Conservation (phyloP, 2,888 invertebrate genomes). For the Melinaea marsaeus region DNA sequence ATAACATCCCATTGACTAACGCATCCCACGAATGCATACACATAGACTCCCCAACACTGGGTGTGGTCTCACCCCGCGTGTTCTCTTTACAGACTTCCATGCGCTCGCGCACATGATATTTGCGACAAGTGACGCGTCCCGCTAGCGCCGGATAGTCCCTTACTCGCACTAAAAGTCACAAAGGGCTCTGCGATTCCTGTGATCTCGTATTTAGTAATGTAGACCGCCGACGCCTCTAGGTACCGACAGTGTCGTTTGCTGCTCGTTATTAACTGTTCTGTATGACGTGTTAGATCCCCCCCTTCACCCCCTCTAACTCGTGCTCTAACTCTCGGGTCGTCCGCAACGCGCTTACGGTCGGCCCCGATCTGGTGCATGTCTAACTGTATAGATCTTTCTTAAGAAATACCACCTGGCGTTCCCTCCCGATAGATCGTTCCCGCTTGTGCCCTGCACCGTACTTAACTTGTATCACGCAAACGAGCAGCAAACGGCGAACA, state of each 20-base stretch:
- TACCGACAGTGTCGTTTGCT: constrained; percentile 75
- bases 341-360: constrained; percentile 39
- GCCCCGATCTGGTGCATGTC: constrained; percentile 61
- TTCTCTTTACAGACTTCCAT: constrained; percentile 86
- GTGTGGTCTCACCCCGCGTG: constrained; percentile 54
- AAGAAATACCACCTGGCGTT: constrained; percentile 70
- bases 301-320: constrained; percentile 44
- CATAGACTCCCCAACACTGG: neutral
- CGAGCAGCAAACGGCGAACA: constrained; percentile 6
- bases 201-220: constrained; percentile 67
- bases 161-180: constrained; percentile 62
- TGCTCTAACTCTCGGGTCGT: constrained; percentile 40
- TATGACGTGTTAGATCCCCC: constrained; percentile 56
- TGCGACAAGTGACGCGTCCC: constrained; percentile 78
- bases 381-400: constrained; percentile 59
- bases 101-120: constrained; percentile 86
- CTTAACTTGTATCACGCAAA: neutral
- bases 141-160: constrained; percentile 69
- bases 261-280: constrained; percentile 71
- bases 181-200: constrained; percentile 63
- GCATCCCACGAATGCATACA: constrained; percentile 13
- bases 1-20: constrained; percentile 22
- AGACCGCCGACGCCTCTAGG: constrained; percentile 56
- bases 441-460: constrained; percentile 7
- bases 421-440: constrained; percentile 30